phyloP scores from a whole-genome alignment of 1,140 invertebrate genomes.

The Lucilia cuprina region DNA sequence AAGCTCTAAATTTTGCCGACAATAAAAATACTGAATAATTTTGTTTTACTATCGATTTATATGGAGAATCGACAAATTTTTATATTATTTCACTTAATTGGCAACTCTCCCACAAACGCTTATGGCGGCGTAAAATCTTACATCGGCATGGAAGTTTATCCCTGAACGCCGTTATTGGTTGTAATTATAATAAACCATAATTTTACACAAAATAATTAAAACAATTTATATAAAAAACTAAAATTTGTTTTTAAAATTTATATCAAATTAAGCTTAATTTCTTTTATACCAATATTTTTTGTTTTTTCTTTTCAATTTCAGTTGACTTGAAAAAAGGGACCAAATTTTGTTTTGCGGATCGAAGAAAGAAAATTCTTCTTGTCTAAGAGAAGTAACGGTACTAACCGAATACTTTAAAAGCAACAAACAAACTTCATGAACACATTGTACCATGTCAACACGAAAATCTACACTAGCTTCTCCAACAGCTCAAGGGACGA shows the following conservation, averaged over 20 bases:
- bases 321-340: slow-evolving; percentile 18
- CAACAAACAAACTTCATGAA: background rate
- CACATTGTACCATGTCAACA: slow-evolving; percentile 53
- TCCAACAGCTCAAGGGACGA: slow-evolving; percentile 28
- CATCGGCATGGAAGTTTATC: too few relatives aligned
- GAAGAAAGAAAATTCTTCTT: background rate
- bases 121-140: too few relatives aligned
- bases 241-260: background rate
- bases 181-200: too few relatives aligned
- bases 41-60: too few relatives aligned
- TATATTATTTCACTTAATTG: too few relatives aligned
- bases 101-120: too few relatives aligned
- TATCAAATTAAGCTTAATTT: background rate
- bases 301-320: slow-evolving; percentile 1
- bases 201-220: too few relatives aligned
- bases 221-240: background rate
- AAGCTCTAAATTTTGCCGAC: too few relatives aligned
- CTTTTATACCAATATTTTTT: background rate
- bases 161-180: too few relatives aligned
- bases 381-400: background rate
- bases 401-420: background rate
- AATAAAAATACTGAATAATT: too few relatives aligned
- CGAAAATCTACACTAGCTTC: slow-evolving; percentile 46
- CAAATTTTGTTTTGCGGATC: slow-evolving; percentile 1
- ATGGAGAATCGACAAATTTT: too few relatives aligned